A percentile compares a stretch with the other conserved stretches of the same genome.
These are phyloP conservation scores for Tetramorium simillimum DNA, from an alignment of 1,140 invertebrate species.

Conservation along the genomic window DNA sequence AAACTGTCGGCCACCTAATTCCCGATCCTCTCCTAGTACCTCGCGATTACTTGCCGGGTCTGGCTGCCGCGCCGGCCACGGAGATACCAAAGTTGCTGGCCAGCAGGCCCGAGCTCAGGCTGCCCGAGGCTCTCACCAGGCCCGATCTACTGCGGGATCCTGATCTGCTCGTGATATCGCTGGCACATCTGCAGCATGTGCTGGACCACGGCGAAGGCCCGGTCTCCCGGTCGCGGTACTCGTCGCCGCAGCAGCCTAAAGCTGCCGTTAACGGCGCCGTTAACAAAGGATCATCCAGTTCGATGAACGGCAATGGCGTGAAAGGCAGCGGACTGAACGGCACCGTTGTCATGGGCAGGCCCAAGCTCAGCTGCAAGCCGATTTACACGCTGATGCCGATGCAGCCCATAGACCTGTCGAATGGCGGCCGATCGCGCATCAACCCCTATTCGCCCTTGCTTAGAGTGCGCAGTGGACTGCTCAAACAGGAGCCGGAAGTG, in stretches of 20 bases:
- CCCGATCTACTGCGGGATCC: constrained; percentile 91
- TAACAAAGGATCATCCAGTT: constrained; percentile 41
- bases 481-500: constrained; percentile 84
- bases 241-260: constrained; percentile 47
- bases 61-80: constrained; percentile 90
- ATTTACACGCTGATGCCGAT: constrained; percentile 83
- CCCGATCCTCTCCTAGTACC: constrained; percentile 93
- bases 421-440: constrained; percentile 77
- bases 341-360: constrained; percentile 55
- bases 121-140: constrained; percentile 90
- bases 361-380: constrained; percentile 81
- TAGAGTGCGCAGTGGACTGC: constrained; percentile 79
- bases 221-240: constrained; percentile 64
- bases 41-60: constrained; percentile 89
- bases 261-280: background rate
- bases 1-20: constrained; percentile 89
- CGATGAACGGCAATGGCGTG: constrained; percentile 48
- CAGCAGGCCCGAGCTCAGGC: constrained; percentile 89
- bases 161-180: constrained; percentile 91
- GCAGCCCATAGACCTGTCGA: constrained; percentile 80
- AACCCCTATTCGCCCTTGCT: constrained; percentile 77
- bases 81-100: constrained; percentile 91
- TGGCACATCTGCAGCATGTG: constrained; percentile 91
- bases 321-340: constrained; percentile 54
- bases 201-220: constrained; percentile 83